Evolutionary conservation across 2,113 vertebrate genomes (phyloP).

Genomic region (Synodontis membranacea): DNA sequence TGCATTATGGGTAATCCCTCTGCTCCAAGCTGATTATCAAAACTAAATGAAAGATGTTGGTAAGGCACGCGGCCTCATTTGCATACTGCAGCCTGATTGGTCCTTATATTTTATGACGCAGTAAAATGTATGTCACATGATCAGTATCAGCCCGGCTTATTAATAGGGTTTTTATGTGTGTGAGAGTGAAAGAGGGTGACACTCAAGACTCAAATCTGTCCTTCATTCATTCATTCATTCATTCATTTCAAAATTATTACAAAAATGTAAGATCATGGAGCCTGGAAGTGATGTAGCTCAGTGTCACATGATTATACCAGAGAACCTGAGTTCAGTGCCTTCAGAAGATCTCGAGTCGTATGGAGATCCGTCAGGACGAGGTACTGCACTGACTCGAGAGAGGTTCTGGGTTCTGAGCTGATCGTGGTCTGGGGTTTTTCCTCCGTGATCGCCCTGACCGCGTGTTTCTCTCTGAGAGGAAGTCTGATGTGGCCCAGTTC

Average conservation of each 20-base stretch:
- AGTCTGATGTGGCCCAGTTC: not conserved
- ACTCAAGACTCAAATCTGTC: not conserved
- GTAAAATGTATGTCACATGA: not conserved
- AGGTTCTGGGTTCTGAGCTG: not conserved
- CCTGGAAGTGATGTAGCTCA: not conserved
- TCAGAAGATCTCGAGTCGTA: not conserved
- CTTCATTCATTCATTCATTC: not conserved
- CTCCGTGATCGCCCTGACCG: not conserved
- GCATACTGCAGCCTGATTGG: not conserved
- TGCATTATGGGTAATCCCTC: not conserved
- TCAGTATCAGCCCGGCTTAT: not conserved
- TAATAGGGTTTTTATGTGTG: not conserved
- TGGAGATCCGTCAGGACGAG: not conserved
- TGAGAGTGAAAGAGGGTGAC: not conserved
- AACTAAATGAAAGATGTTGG: not conserved
- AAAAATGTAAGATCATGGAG: not conserved
- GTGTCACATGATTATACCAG: not conserved
- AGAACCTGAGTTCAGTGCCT: not conserved
- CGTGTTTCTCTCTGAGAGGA: not conserved
- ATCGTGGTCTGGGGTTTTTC: not conserved
- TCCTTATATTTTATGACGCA: not conserved
- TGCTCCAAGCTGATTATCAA: not conserved
- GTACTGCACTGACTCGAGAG: not conserved
- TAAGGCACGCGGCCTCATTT: not conserved
- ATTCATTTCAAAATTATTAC: not conserved